A percentile compares a stretch with the other conserved stretches of the same genome.
These are phyloP conservation scores for Callyntrura sp. DNA, from an alignment of 2,888 invertebrate genomes.

Conservation along the genomic window DNA sequence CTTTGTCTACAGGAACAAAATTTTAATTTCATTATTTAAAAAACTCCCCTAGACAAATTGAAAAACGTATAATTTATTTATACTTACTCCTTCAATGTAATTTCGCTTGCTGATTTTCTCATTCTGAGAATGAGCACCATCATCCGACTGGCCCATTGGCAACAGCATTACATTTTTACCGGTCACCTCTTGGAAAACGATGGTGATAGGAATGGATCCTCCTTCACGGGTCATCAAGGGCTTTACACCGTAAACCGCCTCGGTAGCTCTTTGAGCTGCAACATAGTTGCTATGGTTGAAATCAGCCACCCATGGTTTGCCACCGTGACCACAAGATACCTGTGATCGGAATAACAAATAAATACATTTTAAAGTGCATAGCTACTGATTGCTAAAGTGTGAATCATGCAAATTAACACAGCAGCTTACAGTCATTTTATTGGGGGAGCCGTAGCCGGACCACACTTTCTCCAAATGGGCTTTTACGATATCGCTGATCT, in stretches of 20 bases:
- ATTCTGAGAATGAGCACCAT: constrained; percentile 99
- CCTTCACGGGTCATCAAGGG: constrained; percentile 99
- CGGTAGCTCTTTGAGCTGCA: constrained; percentile 93
- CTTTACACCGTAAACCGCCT: constrained; percentile 94
- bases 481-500: constrained; percentile 92
- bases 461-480: constrained; percentile 92
- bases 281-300: constrained; percentile 96
- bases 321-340: constrained; percentile 89
- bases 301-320: constrained; percentile 97
- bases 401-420: background rate
- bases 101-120: constrained; percentile 97
- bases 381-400: background rate
- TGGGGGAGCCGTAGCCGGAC: constrained; percentile 93
- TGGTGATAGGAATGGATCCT: constrained; percentile 98
- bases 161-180: constrained; percentile 97
- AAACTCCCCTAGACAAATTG: no score
- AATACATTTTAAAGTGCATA: background rate
- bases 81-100: constrained; percentile 96
- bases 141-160: constrained; percentile 98
- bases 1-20: constrained; percentile 91
- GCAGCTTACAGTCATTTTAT: constrained; percentile 90
- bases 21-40: background rate
- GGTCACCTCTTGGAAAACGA: constrained; percentile 95
- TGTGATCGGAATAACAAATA: constrained; percentile 52
- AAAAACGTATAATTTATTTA: background rate